Conservation (phyloP, 2,888 invertebrate genomes). For the Diachrysia chrysitis region DNA sequence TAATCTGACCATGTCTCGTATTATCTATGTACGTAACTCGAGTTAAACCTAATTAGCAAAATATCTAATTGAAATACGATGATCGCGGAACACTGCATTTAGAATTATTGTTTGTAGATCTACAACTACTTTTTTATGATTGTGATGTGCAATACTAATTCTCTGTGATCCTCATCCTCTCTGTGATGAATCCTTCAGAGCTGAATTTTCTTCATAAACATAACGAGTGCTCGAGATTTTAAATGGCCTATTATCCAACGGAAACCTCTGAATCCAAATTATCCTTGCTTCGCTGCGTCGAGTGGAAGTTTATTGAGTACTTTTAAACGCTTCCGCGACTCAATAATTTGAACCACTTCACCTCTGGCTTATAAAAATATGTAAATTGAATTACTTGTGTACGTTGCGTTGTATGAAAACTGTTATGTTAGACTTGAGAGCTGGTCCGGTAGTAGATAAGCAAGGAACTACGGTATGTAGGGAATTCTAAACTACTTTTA, state of each 20-base stretch:
- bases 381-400: constrained; percentile 43
- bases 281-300: constrained; percentile 1
- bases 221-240: neutral
- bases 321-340: constrained; percentile 5
- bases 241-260: neutral
- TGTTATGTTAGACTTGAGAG: constrained; percentile 19
- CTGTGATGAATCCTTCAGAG: no score
- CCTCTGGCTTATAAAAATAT: constrained; percentile 26
- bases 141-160: no score
- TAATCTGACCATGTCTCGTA: no score
- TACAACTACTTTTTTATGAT: no score
- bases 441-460: constrained; percentile 35
- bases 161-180: no score
- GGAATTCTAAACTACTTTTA: constrained; percentile 33
- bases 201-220: neutral
- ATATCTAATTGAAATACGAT: no score
- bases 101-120: no score
- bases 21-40: no score
- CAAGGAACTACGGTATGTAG: constrained; percentile 9
- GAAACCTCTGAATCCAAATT: constrained; percentile 3
- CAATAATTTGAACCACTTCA: constrained; percentile 1
- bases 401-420: constrained; percentile 39
- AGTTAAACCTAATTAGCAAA: no score
- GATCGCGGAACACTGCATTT: no score
- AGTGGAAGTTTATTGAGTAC: constrained; percentile 7